Evolutionary conservation across 2,888 invertebrate species (phyloP), one percentile per base, ranked within the genome.

Genomic region (Orthosia gothica): DNA sequence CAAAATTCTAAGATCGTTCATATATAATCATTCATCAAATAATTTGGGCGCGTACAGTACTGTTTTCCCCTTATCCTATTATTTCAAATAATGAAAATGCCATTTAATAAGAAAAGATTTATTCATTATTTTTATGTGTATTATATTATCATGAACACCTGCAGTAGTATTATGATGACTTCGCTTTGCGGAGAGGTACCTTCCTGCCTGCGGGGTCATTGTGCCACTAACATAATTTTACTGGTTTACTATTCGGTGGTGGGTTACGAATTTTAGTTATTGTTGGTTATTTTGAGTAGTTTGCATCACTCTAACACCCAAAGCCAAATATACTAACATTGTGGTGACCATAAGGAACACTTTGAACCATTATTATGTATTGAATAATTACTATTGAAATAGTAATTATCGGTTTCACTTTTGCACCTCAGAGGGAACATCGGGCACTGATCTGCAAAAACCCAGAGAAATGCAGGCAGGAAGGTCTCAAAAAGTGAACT

Each of bases 381-480:
- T 89, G 77, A 87, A 88, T 88, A 90, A 91, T 91, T 89, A 91
- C 89, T 90, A 89, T 91, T 88, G 84, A 86, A 81, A 89, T 92
- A 92, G 92, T 92, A 93, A 94, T 93, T 91, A 91, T 93, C 92
- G 94, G 94, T 95, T 95, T 95, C 93, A 95, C 95, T 96, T 96
- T 96, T 96, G 95, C 95, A 96, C 94, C 96, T 95, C 96, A 96
- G 96, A 96, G 93, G 96, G 95, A 93, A 92, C 96, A 92, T 89
- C 96, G 96, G 94, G 94, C 93, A 95, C 94, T 96, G 96, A 95
- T 92, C 96, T 95, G 94, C 96, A 95, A 95, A 96, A 93, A 93
- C 91, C 94, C 91, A 95, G 93, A 93, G 93, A 95, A 92, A 95
- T 92, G 97, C 97, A 97, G 97, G 97, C 97, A 97, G 97, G 97